These are phyloP conservation scores for Urocynchramus pylzowi DNA, from an alignment of 2,113 vertebrate genomes.

Conservation along the genomic window DNA sequence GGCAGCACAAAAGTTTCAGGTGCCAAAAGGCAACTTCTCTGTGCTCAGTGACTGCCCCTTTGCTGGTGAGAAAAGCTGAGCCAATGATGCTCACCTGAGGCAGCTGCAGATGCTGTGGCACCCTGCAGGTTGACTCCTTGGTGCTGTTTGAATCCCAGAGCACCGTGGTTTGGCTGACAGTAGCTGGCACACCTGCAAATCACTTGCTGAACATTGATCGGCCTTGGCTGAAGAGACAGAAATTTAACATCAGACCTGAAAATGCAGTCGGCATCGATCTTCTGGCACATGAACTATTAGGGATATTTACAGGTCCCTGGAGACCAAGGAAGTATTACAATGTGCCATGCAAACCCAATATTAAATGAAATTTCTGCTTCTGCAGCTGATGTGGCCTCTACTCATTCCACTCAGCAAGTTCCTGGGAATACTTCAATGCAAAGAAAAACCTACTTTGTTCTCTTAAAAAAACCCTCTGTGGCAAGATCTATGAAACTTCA, in stretches of 20 bases:
- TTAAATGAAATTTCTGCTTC: background rate
- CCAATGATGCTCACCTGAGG: background rate
- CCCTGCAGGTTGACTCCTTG: background rate
- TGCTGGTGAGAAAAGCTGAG: background rate
- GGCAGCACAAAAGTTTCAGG: background rate
- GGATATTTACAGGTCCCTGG: background rate
- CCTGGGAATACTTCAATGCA: background rate
- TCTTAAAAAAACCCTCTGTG: background rate
- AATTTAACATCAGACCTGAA: background rate
- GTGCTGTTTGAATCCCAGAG: conserved; percentile 53
- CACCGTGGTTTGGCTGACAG: conserved; percentile 54
- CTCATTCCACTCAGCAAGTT: background rate
- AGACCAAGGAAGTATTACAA: background rate
- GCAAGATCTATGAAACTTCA: background rate
- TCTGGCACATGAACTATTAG: background rate
- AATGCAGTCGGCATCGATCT: background rate
- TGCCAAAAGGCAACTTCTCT: background rate
- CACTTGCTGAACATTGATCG: conserved; percentile 27
- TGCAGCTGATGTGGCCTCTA: background rate
- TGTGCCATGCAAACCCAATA: background rate
- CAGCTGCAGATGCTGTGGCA: conserved; percentile 21
- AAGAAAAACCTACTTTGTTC: background rate
- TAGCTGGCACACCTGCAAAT: conserved; percentile 40
- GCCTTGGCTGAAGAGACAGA: conserved; percentile 15
- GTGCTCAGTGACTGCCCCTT: background rate